Evolutionary conservation across 1,140 invertebrate genomes (phyloP).

Genomic region (Zophobas morio): DNA sequence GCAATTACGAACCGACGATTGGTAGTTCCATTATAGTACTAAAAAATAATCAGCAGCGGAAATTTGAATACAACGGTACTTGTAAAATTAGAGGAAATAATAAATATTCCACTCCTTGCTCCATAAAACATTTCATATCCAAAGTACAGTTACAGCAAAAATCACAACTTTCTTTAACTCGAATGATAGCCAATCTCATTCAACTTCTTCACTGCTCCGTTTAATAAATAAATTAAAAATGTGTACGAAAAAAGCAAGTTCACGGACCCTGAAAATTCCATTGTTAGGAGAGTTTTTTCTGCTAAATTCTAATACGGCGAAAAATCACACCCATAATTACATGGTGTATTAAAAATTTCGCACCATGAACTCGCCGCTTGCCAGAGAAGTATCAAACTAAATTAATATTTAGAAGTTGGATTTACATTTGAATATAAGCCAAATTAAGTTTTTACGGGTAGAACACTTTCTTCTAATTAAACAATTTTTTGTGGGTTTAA

Average conservation of each 20-base stretch:
- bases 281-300: neutral
- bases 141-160: too few species aligned
- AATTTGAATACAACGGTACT: too few species aligned
- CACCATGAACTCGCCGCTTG: neutral
- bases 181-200: neutral
- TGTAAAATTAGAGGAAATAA: too few species aligned
- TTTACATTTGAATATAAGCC: neutral
- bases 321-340: neutral
- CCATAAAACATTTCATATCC: too few species aligned
- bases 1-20: too few species aligned
- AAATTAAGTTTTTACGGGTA: neutral
- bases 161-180: neutral
- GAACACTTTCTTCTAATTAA: constrained; percentile 1
- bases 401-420: neutral
- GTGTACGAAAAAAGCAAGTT: neutral
- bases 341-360: neutral
- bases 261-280: neutral
- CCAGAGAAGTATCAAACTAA: too few species aligned
- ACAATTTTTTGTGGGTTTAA: neutral
- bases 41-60: too few species aligned
- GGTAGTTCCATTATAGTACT: too few species aligned
- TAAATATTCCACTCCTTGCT: too few species aligned
- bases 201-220: neutral
- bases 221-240: neutral
- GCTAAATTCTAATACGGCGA: neutral